A percentile compares a stretch with the other conserved stretches of the same genome.
These are phyloP conservation scores for Druon quercuslanigerum DNA, from an alignment of 1,140 invertebrate genomes.

Conservation along the genomic window DNA sequence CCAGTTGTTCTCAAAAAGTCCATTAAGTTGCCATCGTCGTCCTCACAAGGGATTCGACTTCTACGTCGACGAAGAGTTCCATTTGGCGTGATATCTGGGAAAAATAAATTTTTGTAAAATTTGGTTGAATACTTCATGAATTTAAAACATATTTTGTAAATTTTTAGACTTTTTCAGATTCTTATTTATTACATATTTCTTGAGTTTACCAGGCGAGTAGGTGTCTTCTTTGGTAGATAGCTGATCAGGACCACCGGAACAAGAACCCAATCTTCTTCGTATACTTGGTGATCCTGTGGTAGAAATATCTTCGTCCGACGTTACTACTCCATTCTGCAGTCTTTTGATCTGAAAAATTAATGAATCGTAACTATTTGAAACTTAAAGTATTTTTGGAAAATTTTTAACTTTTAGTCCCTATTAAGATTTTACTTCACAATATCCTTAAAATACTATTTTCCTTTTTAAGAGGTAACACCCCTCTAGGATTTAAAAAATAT, in stretches of 20 bases:
- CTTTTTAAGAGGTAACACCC: too few relatives aligned
- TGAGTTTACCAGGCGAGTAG: slow-evolving; percentile 81
- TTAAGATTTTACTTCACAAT: too few relatives aligned
- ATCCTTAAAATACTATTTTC: too few relatives aligned
- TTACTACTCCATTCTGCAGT: slow-evolving; percentile 74
- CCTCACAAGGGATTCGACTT: slow-evolving; percentile 87
- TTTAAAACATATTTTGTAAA: too few relatives aligned
- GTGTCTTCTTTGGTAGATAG: slow-evolving; percentile 79
- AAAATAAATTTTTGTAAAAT: slow-evolving; percentile 1
- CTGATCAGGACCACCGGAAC: slow-evolving; percentile 75
- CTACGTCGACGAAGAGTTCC: slow-evolving; percentile 88
- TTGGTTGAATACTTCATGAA: too few relatives aligned
- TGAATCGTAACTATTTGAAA: not conserved
- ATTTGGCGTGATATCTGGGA: slow-evolving; percentile 89
- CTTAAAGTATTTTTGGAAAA: slow-evolving; percentile 20
- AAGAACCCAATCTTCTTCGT: slow-evolving; percentile 82
- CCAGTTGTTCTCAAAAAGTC: slow-evolving; percentile 88
- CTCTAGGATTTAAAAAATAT: too few relatives aligned
- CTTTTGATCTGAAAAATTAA: slow-evolving; percentile 67
- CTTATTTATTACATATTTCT: not conserved
- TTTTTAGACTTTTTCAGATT: not conserved
- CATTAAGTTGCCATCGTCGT: slow-evolving; percentile 90
- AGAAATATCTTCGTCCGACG: slow-evolving; percentile 81
- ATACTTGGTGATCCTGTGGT: slow-evolving; percentile 82
- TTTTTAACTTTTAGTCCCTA: slow-evolving; percentile 1